A percentile compares a stretch with the other conserved stretches of the same genome.
Conservation (phyloP, 2,113 vertebrate genomes). For the Plecotus auritus region DNA sequence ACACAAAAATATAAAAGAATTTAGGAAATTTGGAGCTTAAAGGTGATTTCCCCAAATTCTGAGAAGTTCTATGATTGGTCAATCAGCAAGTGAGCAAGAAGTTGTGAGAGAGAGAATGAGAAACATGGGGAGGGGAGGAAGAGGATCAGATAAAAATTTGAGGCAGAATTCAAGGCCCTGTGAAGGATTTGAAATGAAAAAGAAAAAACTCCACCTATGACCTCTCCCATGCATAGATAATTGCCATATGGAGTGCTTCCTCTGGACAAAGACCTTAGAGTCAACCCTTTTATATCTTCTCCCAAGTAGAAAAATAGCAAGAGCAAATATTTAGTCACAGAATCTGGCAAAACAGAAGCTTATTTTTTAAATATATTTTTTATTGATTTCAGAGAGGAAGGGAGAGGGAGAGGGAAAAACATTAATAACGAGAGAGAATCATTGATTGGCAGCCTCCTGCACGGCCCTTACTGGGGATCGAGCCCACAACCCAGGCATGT, state of each 20-base stretch:
- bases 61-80: neutral
- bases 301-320: neutral
- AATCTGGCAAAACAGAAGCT: neutral
- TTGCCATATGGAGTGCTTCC: neutral
- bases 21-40: neutral
- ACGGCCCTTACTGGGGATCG: too few relatives aligned
- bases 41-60: neutral
- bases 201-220: neutral
- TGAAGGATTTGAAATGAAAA: neutral
- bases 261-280: neutral
- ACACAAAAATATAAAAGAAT: neutral
- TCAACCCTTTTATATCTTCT: neutral
- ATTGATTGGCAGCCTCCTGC: too few relatives aligned
- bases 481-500: too few relatives aligned
- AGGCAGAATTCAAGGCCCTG: neutral
- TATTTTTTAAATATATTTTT: neutral
- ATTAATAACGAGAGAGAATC: too few relatives aligned
- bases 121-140: rapidly evolving
- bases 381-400: too few relatives aligned
- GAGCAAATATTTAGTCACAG: neutral
- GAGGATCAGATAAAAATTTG: neutral
- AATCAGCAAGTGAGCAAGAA: neutral
- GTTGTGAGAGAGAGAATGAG: neutral
- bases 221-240: neutral
- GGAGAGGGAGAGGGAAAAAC: too few relatives aligned